phyloP scores from a whole-genome alignment of 2,113 vertebrate species.

The Stegastes partitus region DNA sequence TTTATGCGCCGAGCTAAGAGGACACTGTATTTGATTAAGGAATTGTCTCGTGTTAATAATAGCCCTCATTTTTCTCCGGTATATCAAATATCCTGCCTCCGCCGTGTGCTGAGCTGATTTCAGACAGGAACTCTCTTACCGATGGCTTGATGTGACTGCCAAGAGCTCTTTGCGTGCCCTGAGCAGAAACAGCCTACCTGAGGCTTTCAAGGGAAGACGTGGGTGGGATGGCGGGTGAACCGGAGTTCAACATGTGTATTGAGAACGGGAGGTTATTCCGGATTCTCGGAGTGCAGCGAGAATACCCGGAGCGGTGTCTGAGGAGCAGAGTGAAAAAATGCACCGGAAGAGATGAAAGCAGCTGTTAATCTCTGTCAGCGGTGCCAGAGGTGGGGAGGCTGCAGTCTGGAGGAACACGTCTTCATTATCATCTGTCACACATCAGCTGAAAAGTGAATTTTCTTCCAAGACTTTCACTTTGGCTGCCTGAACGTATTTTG shows the following conservation, averaged over 20 bases:
- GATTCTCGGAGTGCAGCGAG: constrained; percentile 45
- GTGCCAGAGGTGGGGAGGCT: constrained; percentile 61
- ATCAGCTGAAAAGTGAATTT: constrained; percentile 71
- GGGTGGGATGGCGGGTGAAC: constrained; percentile 74
- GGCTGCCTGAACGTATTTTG: constrained; percentile 48
- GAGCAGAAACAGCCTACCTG: constrained; percentile 31
- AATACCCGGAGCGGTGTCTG: constrained; percentile 67
- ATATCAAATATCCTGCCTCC: constrained; percentile 24
- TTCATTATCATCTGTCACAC: constrained; percentile 80
- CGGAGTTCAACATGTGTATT: constrained; percentile 69
- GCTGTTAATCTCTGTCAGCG: constrained; percentile 84
- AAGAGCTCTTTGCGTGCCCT: constrained; percentile 29
- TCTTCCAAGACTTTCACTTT: constrained; percentile 42
- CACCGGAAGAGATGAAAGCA: constrained; percentile 81
- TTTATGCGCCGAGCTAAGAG: constrained; percentile 20
- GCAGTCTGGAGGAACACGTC: constrained; percentile 68
- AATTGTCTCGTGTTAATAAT: constrained; percentile 7
- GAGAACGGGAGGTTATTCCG: constrained; percentile 55
- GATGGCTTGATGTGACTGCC: constrained; percentile 44
- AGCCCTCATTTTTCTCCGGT: constrained; percentile 24
- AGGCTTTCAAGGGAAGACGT: constrained; percentile 63
- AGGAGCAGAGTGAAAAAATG: constrained; percentile 66
- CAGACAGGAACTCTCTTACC: constrained; percentile 34
- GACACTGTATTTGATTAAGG: constrained; percentile 33
- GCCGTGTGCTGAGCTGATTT: constrained; percentile 2